Evolutionary conservation across 2,888 invertebrate species (phyloP), one percentile per base, ranked within the genome.

Genomic region (Epinotia brunnichana): DNA sequence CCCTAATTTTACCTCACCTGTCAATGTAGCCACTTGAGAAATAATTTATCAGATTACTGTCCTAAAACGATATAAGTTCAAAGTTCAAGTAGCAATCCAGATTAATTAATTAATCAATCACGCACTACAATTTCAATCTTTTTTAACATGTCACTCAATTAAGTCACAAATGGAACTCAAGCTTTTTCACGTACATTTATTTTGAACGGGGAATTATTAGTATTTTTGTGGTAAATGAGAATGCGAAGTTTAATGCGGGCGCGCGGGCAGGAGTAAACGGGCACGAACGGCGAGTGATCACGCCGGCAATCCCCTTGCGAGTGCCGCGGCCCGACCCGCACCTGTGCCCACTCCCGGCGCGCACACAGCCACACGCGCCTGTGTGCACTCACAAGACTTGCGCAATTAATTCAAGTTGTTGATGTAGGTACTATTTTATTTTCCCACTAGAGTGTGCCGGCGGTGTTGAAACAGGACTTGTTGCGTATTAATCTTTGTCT

Each of bases 251-350:
- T 41, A n/a, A 21, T 41, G 54, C n/a, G 19, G 64, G 21, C 64
- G 64, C 41, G 39, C 66, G 66, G 54, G 54, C n/a, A 11, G 15
- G 66, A 41, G 21, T 39, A 3, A 54, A 24, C 90, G 88, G 85
- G 85, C 86, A 86, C 77, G 84, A 48, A n/a, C 78, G 75, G 77
- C 75, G 74, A 85, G 85, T 21, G 81, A 82, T 83, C 74, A 78
- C 80, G 79, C 78, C 83, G 86, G 85, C 85, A 87, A 88, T 87
- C 89, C 88, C 54, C 66, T 41, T 56, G 66, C 54, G 54, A 66
- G 54, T 74, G 62, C 53, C 29, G 70, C 53, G 57, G 44, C 60
- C 62, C 48, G 15, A 39, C 61, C 79, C 79, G 88, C 90, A 90
- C 90, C 91, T 90, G 90, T 90, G 44, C 54, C 21, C 21, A 67